Percentiles rank a stretch among this genome's conserved stretches.
These are phyloP conservation scores for Perca flavescens DNA, from an alignment of 2,113 vertebrate genomes.

Conservation along the genomic window DNA sequence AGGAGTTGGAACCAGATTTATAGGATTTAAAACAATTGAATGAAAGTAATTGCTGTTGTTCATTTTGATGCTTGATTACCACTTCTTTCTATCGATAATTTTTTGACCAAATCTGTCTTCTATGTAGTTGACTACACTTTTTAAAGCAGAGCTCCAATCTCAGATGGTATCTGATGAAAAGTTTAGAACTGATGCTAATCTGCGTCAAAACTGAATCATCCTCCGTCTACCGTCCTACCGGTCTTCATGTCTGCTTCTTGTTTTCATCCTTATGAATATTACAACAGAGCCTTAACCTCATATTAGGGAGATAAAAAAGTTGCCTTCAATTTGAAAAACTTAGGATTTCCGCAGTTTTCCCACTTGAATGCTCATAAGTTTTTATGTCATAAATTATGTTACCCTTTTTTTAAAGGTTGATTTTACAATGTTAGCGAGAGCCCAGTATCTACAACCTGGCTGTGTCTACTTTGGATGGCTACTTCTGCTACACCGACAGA, in stretches of 20 bases:
- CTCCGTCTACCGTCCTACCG: neutral
- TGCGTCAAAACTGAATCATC: neutral
- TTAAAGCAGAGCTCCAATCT: neutral
- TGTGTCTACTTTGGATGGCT: neutral
- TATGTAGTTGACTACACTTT: neutral
- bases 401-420: neutral
- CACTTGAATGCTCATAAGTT: neutral
- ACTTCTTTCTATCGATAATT: neutral
- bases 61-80: neutral
- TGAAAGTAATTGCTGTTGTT: no score
- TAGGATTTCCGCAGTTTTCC: neutral
- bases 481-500: neutral
- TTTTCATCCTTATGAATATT: conserved; percentile 15
- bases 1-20: neutral
- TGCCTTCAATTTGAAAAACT: neutral
- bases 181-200: neutral
- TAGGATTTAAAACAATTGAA: no score
- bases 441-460: neutral
- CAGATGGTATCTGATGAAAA: neutral
- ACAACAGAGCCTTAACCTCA: neutral
- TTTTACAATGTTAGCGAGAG: neutral
- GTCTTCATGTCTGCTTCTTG: neutral
- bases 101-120: neutral
- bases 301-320: neutral
- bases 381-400: neutral